Evolutionary conservation across 1,140 invertebrate genomes (phyloP), one percentile per base, ranked within the genome.

Genomic region (Heterodera schachtii): DNA sequence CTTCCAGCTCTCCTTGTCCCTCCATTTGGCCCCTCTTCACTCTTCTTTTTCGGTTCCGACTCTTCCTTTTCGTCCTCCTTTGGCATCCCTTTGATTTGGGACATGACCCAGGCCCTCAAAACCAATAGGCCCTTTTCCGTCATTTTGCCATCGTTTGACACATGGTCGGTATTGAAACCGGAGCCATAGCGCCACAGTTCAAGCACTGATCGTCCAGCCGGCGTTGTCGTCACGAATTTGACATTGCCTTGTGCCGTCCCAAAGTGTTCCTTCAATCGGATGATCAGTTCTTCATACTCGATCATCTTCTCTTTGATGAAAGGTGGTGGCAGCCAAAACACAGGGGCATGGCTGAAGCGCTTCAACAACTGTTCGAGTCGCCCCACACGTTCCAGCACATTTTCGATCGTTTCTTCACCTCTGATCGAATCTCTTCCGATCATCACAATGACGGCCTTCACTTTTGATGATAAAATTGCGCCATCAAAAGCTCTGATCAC

Each of bases 1-100:
- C 31, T 31, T 31, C 31, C 31, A 31, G 1, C 1, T 31, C 31
- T 31, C 0, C 31, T 31, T 31, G 97, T 52, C 49, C 49, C 11
- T 52, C 49, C 49, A 11, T 52, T 52, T 11, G 49, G 49, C 6
- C 49, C 49, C 6, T 52, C 98, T 90, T 95, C 97, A 86, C 91
- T 99, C 31, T 16, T 19, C 57, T 60, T 60, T 19, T 1, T 19
- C 1, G 47, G 21, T 11, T 44, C 73, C 16, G 41, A 41, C 41
- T 75, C 73, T 3, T 47, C 8, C 1, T 31, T 31, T 31, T 31
- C 31, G 31, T 31, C 31, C 8, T 75, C 73, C 5, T 41, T 41
- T 11, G 73, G 43, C 8, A 75, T 41, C 3, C 3, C 13, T 9
- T 49, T 49, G 3, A 75, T 44, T 46, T 75, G 73, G 9, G 41